Base-by-base conservation (phyloP, 2,113 vertebrate species). In the Lycocorax pyrrhopterus region DNA sequence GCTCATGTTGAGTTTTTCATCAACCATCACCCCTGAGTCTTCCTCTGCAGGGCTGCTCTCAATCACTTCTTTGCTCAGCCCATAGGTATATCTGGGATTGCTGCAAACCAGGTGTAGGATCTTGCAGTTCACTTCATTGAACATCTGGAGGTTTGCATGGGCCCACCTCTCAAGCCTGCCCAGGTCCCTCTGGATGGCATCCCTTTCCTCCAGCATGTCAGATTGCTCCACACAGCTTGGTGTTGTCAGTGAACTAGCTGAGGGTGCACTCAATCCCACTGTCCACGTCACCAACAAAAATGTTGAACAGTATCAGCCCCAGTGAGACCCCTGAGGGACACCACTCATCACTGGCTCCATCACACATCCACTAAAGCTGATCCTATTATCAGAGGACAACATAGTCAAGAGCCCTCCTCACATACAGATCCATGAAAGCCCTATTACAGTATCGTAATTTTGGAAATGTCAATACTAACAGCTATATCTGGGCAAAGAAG, bases 161-260 rank as follows among this genome's bases (percentile, higher is more conserved):
- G 25, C 16, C 6, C 23, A 46, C 6, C 9, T 68, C n/a, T 75
- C 33, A 53, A 82, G 37, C 25, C 13, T 68, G 53, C 16, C 39
- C 47, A 18, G 29, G 16, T 75, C 23, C 20, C 78, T 60, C 39
- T 41, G 62, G 25, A 60, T 27, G 39, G 20, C 46, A 60, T 53
- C 11, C 39, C 33, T 60, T 75, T 39, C 33, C n/a, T 68, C 39
- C 69, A 68, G 29, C 33, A 4, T 60, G 16, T 12, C 0, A 0
- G 39, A 20, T 60, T 60, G 60, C 33, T 75, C 39, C 39, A 60
- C 19, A 60, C 12, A 82, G 39, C 39, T 60, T 39, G 25, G 46
- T 60, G 39, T 47, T 4, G 0, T n/a, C 53, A 41, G 33, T 0
- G 0, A 41, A 18, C 8, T 53, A 41, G 37, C 23, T 59, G 46